phyloP scores from a whole-genome alignment of 2,888 invertebrate species.

The Orgyia antiqua region DNA sequence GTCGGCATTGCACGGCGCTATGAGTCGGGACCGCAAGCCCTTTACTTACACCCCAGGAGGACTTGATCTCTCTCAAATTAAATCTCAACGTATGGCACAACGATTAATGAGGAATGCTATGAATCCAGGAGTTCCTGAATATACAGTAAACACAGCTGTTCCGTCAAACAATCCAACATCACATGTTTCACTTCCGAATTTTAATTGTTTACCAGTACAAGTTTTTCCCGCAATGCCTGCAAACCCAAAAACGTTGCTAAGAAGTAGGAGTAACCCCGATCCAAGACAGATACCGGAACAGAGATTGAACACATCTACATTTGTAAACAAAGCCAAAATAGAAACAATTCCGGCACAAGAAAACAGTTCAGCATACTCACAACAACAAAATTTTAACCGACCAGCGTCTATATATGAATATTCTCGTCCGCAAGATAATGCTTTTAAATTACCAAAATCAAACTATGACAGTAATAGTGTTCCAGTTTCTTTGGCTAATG shows the following conservation, averaged over 20 bases:
- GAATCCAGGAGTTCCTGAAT: conserved; percentile 84
- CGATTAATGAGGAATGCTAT: conserved; percentile 78
- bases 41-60: conserved; percentile 97
- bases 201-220: conserved; percentile 69
- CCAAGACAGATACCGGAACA: conserved; percentile 36
- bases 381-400: conserved; percentile 43
- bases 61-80: conserved; percentile 92
- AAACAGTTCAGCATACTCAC: conserved; percentile 30
- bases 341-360: conserved; percentile 30
- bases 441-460: conserved; percentile 22
- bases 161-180: conserved; percentile 72
- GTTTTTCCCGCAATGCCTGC: conserved; percentile 81
- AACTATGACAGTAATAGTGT: conserved; percentile 38
- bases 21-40: conserved; percentile 95
- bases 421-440: conserved; percentile 23
- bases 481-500: background rate
- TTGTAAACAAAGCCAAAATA: conserved; percentile 32
- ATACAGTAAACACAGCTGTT: conserved; percentile 70
- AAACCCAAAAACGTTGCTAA: conserved; percentile 79
- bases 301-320: conserved; percentile 25
- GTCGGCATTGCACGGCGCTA: conserved; percentile 90
- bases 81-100: conserved; percentile 93
- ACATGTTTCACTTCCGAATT: conserved; percentile 58
- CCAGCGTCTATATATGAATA: conserved; percentile 43
- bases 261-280: conserved; percentile 59